Evolutionary conservation across 2,888 invertebrate species (phyloP), one percentile per base, ranked within the genome.

Genomic region (Drosophila paucipuncta): DNA sequence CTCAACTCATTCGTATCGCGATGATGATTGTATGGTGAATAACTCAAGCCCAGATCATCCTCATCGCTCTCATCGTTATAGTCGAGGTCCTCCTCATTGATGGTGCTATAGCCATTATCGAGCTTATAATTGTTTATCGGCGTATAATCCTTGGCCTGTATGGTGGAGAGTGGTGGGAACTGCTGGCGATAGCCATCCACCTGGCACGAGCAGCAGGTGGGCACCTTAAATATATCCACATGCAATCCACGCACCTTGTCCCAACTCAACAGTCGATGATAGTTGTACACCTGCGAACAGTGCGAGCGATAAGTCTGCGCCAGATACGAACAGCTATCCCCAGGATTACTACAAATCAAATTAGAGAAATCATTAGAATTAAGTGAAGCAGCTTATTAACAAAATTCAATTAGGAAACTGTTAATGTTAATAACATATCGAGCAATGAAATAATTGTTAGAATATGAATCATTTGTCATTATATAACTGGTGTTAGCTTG

Each of bases 151-250:
- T 92, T 92, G 41, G 83, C 73, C 33, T 91, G 89, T 6, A 83
- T 79, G 5, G 81, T 73, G 31, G 82, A 83, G 3, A 93, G 73
- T 0, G 96, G 96, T 1, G 96, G 96, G 76, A 95, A 96, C 13
- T 95, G 94, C 16, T 96, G 95, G 37, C 95, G 94, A 89, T 96
- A 97, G 4, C 96, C 97, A 90, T 96, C 96, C 16, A 97, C 95
- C 91, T 97, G 97, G 87, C 97, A 97, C 4, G 97, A 96, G 87
- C 97, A 97, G 84, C 97, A 97, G 0, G 96, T 96, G 33, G 97
- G 97, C 1, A 96, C 96, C 94, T 97, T 97, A 86, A 97, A 97
- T 72, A 97, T 96, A 90, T 97, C 97, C 95, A 97, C 96, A 81
- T 97, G 97, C 1, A 97, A 94, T 13, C 97, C 97, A 59, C 96